Evolutionary conservation across 2,797 vertebrate species (phyloP), one percentile per base, ranked within the genome.

Genomic region (Esox lucius): DNA sequence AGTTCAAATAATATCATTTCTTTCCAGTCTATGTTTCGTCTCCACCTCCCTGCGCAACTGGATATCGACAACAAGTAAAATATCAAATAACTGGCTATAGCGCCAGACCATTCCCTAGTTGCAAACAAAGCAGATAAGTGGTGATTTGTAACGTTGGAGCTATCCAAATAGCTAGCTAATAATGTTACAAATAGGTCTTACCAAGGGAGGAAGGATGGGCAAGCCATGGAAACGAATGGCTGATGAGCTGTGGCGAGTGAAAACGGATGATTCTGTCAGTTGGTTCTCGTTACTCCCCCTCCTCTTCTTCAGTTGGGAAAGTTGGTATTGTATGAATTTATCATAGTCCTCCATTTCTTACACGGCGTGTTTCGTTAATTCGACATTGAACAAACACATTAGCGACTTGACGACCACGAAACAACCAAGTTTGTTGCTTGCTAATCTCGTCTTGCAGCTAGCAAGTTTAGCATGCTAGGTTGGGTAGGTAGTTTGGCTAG

Each of bases 291-390:
- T 80, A 9, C 74, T 11, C 35, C 75, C 59, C 24, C 83, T 56
- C 24, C 83, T 56, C n/a, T n/a, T 15, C 78, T 51, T 78, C 68
- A 91, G 75, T 0, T 71, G 71, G 17, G 70, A 83, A 16, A 86
- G 69, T 53, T 71, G 73, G 70, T 28, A 80, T 71, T 81, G 83
- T 22, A 88, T 84, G 82, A 94, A 95, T 31, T 59, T 66, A 7
- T 91, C 87, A 82, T 93, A 95, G 72, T 87, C 87, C 80, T 94
- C 93, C 92, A 94, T 94, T 61, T 51, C n/a, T 22, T 24, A 26
- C 1, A 11, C 42, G 4, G 7, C 28, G 28, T 28, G 62, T 39
- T 35, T 31, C 31, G 6, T 67, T 35, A n/a, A 39, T 9, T 11
- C 7, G 65, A 11, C 67, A 39, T 39, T 39, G n/a, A 2, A 67